Percentiles rank a stretch among this genome's conserved stretches.
These are phyloP conservation scores for Sylvietta virens DNA, from an alignment of 2,113 vertebrate species.

Conservation along the genomic window DNA sequence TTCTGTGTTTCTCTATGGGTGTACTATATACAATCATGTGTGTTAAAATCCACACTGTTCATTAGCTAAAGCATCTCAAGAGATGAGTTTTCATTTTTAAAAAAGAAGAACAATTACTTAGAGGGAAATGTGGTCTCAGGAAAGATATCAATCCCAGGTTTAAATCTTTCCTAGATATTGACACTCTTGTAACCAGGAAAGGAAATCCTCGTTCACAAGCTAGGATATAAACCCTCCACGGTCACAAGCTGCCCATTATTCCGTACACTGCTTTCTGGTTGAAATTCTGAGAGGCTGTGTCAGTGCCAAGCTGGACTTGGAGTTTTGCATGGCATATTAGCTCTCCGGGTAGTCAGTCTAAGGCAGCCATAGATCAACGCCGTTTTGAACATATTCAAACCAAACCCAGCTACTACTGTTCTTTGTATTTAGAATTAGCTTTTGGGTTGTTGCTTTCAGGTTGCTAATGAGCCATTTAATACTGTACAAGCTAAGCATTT, in stretches of 20 bases:
- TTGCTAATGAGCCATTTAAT: neutral
- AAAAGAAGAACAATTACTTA: neutral
- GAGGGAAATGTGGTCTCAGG: neutral
- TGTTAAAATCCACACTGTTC: neutral
- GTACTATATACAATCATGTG: neutral
- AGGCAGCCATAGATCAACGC: neutral
- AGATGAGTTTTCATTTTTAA: neutral
- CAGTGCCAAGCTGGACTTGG: neutral
- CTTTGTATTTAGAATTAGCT: conserved; percentile 32
- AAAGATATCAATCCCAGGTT: neutral
- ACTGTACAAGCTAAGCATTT: neutral
- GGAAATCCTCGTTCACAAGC: neutral
- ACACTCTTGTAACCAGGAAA: neutral
- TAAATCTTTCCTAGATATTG: neutral
- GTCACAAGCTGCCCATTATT: neutral
- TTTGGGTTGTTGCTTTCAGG: neutral
- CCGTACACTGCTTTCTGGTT: neutral
- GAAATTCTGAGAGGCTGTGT: neutral
- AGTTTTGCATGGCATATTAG: neutral
- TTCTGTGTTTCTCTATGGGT: neutral
- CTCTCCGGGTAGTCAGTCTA: neutral
- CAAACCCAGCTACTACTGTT: neutral
- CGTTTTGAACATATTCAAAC: neutral
- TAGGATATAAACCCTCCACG: neutral
- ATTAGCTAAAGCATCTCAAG: neutral